Evolutionary conservation across 2,888 invertebrate species (phyloP), one percentile per base, ranked within the genome.

Genomic region (Agrotis exclamationis): DNA sequence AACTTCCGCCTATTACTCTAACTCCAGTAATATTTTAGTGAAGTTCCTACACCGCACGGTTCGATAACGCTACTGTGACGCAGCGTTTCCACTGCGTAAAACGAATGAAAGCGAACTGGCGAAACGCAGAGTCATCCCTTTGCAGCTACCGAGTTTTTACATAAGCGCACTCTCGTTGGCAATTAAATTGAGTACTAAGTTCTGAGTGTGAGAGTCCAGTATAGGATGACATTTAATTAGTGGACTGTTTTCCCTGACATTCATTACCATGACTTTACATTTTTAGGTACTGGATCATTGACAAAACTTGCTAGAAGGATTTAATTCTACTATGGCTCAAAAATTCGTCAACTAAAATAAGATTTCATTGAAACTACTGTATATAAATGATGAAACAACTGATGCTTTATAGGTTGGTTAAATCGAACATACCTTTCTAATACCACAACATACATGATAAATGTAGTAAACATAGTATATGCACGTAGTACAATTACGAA

Each of bases 31-130:
- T 82, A 79, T 77, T 77, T 84, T 76, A 83, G 75, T 74, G 59
- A 74, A 84, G 81, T 79, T 76, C 70, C 76, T 71, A 79, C 72
- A 77, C 63, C 60, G 33, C 65, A 65, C 77, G 75, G 79, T 83
- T 80, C 78, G 83, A 84, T 86, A 86, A 87, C 80, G 83, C 80
- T 74, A 69, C 74, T 73, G 70, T 88, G 89, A 89, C 86, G 78
- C 51, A 67, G 87, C 86, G 66, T 60, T 85, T 87, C 72, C 74
- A 64, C 74, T 72, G 69, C 86, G 79, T 84, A 80, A 85, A 83
- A 83, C 74, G 82, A 79, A 85, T 73, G 77, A 79, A 81, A 85
- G 85, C 85, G 69, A 86, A 85, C 79, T 76, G 63, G 65, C 48
- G 70, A 85, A 83, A 72, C 47, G 83, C 85, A 60, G 39, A 82